These are phyloP conservation scores for Kradibia gibbosae DNA, from an alignment of 1,140 invertebrate genomes.

Conservation along the genomic window DNA sequence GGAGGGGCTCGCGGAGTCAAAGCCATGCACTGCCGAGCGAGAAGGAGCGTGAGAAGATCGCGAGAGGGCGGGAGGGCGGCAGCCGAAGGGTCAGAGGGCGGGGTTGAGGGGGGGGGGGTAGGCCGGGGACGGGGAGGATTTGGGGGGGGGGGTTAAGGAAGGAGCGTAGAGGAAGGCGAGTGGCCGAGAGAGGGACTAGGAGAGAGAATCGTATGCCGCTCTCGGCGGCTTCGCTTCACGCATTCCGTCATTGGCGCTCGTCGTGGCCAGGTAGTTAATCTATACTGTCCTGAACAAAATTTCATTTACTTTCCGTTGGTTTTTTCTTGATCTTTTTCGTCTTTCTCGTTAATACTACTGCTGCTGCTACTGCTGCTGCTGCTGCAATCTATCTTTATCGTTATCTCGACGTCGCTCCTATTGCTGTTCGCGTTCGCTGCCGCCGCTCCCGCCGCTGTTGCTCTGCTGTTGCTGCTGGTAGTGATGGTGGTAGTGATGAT, in stretches of 20 bases:
- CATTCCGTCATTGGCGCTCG: slow-evolving; percentile 48
- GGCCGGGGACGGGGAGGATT: not conserved
- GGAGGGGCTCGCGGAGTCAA: too few species aligned
- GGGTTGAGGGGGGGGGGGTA: not conserved
- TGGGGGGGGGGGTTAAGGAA: not conserved
- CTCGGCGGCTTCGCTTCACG: slow-evolving; percentile 21
- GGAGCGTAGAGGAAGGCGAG: not conserved
- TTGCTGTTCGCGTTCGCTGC: too few species aligned
- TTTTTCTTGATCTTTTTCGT: not conserved
- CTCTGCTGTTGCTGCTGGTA: too few species aligned
- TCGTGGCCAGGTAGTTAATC: slow-evolving; percentile 36
- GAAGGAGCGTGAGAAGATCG: too few species aligned
- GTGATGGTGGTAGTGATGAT: too few species aligned
- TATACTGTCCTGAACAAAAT: not conserved
- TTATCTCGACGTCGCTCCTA: not conserved
- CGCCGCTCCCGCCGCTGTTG: too few species aligned
- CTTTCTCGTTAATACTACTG: too few species aligned
- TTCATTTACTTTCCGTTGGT: not conserved
- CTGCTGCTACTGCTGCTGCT: not conserved
- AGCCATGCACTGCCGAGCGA: not conserved
- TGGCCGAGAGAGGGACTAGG: not conserved
- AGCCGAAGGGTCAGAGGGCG: not conserved
- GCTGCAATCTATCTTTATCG: not conserved
- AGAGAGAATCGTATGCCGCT: not conserved
- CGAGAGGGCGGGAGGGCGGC: not conserved